phyloP scores from a whole-genome alignment of 2,888 invertebrate genomes.

The Octonoba sinensis region DNA sequence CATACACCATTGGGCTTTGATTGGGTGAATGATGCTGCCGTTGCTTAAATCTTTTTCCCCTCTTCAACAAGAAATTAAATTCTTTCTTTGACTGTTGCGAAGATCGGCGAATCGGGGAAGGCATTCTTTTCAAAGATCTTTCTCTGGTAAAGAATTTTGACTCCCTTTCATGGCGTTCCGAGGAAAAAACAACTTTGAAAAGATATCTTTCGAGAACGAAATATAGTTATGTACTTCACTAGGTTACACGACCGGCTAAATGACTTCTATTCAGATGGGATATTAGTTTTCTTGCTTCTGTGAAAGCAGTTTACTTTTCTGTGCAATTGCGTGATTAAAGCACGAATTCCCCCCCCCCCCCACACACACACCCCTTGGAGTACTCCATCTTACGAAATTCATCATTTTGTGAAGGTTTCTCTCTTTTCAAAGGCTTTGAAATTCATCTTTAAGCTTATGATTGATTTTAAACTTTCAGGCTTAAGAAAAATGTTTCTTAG shows the following conservation, averaged over 20 bases:
- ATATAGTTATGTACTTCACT: slow-evolving; percentile 35
- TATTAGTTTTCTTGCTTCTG: slow-evolving; percentile 1
- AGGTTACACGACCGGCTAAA: slow-evolving; percentile 11
- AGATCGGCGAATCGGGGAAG: background rate
- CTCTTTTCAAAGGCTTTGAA: too few relatives aligned
- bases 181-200: background rate
- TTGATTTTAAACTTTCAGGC: too few relatives aligned
- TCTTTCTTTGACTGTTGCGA: slow-evolving; percentile 25
- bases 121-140: slow-evolving; percentile 24
- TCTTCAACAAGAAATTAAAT: slow-evolving; percentile 54
- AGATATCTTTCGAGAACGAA: background rate
- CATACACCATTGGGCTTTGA: slow-evolving; percentile 64
- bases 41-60: slow-evolving; percentile 53
- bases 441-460: too few relatives aligned
- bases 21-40: slow-evolving; percentile 58
- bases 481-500: too few relatives aligned
- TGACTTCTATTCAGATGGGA: slow-evolving; percentile 28
- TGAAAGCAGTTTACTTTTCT: slow-evolving; percentile 9
- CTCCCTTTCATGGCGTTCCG: slow-evolving; percentile 25
- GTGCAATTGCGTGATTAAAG: slow-evolving; percentile 48
- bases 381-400: too few relatives aligned
- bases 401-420: too few relatives aligned
- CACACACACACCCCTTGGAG: too few relatives aligned
- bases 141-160: slow-evolving; percentile 54
- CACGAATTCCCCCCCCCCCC: background rate